Evolutionary conservation across 1,140 invertebrate genomes (phyloP).

Genomic region (Caligus rogercresseyi): DNA sequence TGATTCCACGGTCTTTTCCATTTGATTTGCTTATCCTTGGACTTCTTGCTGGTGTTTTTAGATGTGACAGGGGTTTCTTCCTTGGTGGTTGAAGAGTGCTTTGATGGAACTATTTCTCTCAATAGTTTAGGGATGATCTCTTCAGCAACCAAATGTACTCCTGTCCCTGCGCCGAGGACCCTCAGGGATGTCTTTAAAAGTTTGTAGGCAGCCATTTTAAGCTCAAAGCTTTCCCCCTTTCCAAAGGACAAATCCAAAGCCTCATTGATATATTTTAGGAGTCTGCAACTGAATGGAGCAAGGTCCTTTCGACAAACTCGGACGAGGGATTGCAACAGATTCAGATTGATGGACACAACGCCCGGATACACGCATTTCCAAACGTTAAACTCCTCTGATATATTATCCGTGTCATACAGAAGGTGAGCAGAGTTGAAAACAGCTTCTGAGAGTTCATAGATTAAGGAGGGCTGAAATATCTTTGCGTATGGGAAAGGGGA

Average conservation of each 20-base stretch:
- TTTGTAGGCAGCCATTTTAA: background rate
- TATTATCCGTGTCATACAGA: background rate
- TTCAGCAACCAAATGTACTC: background rate
- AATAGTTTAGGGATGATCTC: background rate
- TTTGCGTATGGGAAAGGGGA: background rate
- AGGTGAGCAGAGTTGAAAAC: background rate
- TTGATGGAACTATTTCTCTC: background rate
- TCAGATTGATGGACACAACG: background rate
- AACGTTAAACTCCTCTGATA: background rate
- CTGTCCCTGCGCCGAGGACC: background rate
- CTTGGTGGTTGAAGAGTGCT: background rate
- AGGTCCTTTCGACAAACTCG: background rate
- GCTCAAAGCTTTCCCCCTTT: background rate
- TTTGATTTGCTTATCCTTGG: background rate
- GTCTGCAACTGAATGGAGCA: background rate
- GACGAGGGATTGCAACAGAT: background rate
- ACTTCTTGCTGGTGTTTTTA: background rate
- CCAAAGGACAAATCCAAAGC: background rate
- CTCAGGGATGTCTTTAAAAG: background rate
- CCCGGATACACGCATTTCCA: background rate
- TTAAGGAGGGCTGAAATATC: background rate
- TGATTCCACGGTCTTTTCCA: background rate
- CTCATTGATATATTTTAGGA: background rate
- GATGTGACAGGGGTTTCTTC: background rate
- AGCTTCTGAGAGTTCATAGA: background rate